Base-by-base conservation (phyloP, 2,888 invertebrate species). In the Cosmorhoe ocellata region DNA sequence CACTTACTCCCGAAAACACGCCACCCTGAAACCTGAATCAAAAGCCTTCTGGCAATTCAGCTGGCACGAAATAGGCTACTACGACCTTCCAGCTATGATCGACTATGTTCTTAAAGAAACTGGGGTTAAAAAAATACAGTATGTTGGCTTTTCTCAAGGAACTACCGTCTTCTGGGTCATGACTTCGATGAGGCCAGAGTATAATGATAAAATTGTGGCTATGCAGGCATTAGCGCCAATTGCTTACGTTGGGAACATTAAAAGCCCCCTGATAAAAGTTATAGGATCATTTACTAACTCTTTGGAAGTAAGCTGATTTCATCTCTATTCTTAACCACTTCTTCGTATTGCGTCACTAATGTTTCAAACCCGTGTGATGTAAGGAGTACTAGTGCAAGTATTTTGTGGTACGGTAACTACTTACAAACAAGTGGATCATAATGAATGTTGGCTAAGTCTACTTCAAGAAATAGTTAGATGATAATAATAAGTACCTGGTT, bases 51-150 rank as follows among this genome's bases (percentile, higher is more conserved):
- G 91, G 91, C 78, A 82, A 51, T 91, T 83, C 74, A 94, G 94
- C 63, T 96, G 93, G 93, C 93, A 96, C 71, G 94, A 96, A 69
- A 94, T 96, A 76, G 96, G 95, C 0, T 79, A 87, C 51, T 92
- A 92, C 69, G 96, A 97, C 74, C 70, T 96, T 0, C 95, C 96
- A 5, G 94, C 95, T 0, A 93, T 93, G 90, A 92, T 97, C 18
- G 93, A 96, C 70, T 92, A 93, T 69, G 86, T 93, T 9, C 67
- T 93, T 1, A 66, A 76, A 14, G 76, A 80, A 27, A 94, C 94
- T 0, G 86, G 91, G 0, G 87, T 91, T 13, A 51, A 85, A 1
- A 90, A 92, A 51, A 63, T 96, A 0, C 92, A 92, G 58, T 95
- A 94, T 72, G 78, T 94, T 2, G 96, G 95, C 0, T 95, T 95